phyloP scores from a whole-genome alignment of 2,113 vertebrate species.

The Aplodontia rufa region DNA sequence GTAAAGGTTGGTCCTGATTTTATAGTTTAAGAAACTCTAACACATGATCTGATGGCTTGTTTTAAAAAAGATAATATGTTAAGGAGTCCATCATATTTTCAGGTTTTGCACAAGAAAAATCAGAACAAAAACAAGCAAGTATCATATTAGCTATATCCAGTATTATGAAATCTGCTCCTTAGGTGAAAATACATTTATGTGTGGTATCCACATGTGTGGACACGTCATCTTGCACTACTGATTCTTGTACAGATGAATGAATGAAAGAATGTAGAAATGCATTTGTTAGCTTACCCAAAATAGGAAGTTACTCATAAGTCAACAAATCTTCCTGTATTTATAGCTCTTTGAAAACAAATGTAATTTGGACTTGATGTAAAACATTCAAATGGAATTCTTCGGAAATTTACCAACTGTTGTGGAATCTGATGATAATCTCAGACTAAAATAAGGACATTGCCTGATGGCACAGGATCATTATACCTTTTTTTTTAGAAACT shows the following conservation, averaged over 20 bases:
- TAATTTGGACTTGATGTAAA: not conserved
- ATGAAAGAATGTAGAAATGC: not conserved
- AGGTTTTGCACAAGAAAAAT: not conserved
- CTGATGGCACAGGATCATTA: not conserved
- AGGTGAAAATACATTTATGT: not conserved
- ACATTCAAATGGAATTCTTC: not conserved
- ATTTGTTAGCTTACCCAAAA: not conserved
- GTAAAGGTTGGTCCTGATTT: not conserved
- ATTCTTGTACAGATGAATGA: not conserved
- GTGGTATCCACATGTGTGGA: fast-evolving
- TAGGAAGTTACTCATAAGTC: not conserved
- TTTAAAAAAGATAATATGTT: too few species aligned
- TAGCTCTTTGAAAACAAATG: not conserved
- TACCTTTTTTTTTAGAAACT: not conserved
- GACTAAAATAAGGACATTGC: not conserved
- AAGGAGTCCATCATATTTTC: not conserved
- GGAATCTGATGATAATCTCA: not conserved
- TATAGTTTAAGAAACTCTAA: not conserved
- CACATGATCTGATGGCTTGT: not conserved
- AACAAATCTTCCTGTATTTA: not conserved
- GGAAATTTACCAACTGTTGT: not conserved
- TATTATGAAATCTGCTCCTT: not conserved
- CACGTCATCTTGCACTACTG: not conserved
- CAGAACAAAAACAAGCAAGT: not conserved
- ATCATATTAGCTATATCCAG: not conserved